Evolutionary conservation across 2,888 invertebrate genomes (phyloP).

Genomic region (Portevinia maculata): DNA sequence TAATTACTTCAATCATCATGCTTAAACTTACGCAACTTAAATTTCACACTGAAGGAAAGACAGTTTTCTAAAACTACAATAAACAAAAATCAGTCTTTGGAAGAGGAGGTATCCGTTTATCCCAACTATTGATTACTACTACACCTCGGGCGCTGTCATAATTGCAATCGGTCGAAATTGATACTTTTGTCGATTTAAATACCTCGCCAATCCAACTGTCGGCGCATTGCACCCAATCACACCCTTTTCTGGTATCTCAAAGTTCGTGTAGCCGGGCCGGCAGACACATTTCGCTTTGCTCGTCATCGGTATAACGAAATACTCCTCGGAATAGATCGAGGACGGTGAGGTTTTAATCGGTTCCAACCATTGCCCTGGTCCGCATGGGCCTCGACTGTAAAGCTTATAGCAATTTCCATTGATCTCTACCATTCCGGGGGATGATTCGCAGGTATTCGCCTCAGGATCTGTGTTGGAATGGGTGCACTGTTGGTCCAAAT

Average conservation of each 20-base stretch:
- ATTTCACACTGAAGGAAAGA: neutral
- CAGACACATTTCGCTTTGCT: constrained; percentile 87
- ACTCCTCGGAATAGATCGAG: constrained; percentile 51
- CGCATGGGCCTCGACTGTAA: constrained; percentile 91
- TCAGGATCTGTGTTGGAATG: constrained; percentile 75
- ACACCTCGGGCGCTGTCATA: constrained; percentile 67
- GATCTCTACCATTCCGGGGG: constrained; percentile 86
- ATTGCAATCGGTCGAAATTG: constrained; percentile 74
- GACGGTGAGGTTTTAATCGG: constrained; percentile 83
- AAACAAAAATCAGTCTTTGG: constrained; percentile 68
- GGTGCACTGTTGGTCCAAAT: constrained; percentile 81
- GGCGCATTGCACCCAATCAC: constrained; percentile 86
- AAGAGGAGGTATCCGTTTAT: constrained; percentile 59
- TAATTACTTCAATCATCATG: neutral
- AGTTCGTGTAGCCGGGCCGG: constrained; percentile 86
- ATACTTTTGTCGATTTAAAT: constrained; percentile 84
- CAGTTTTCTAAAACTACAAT: constrained; percentile 26
- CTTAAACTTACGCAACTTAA: too few species aligned
- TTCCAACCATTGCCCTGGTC: constrained; percentile 88
- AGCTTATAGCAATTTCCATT: constrained; percentile 89
- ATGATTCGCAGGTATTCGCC: constrained; percentile 84
- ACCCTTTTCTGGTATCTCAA: constrained; percentile 76
- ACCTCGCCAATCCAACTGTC: constrained; percentile 86
- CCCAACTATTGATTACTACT: constrained; percentile 36
- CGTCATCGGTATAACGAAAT: constrained; percentile 57